These are phyloP conservation scores for Poeciliopsis presidionis DNA, from an alignment of 2,797 vertebrate genomes.

Conservation along the genomic window DNA sequence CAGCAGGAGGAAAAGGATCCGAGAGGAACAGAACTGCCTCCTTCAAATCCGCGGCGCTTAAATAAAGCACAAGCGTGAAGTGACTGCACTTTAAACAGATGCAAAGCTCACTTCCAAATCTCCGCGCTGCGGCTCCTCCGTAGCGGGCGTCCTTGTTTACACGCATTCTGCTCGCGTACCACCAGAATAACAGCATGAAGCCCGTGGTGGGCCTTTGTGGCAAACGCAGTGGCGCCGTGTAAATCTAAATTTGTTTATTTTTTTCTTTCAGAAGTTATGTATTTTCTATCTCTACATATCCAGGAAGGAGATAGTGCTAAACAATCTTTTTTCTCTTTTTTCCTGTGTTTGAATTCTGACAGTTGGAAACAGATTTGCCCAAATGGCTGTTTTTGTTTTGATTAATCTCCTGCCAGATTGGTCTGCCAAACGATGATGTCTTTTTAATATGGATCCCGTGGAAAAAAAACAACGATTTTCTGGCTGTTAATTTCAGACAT, in stretches of 20 bases:
- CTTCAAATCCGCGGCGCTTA: conserved; percentile 49
- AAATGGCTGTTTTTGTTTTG: conserved; percentile 54
- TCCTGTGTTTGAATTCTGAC: conserved; percentile 29
- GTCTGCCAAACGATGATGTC: conserved; percentile 44
- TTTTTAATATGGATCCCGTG: conserved; percentile 34
- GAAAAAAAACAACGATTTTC: conserved; percentile 30
- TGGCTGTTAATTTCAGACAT: not conserved
- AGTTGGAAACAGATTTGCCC: conserved; percentile 44
- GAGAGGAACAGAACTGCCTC: conserved; percentile 8
- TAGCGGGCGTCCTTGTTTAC: conserved; percentile 64
- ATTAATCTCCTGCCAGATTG: conserved; percentile 54
- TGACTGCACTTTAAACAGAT: conserved; percentile 58
- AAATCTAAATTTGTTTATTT: conserved; percentile 16
- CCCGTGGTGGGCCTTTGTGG: conserved; percentile 16
- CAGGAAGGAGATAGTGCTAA: conserved; percentile 1
- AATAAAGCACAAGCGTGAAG: conserved; percentile 47
- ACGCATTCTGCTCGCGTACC: conserved; percentile 29
- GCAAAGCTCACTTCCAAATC: conserved; percentile 62
- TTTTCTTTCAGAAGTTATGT: not conserved
- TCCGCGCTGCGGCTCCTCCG: conserved; percentile 32
- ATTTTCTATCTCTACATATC: not conserved
- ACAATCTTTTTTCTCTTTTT: not conserved
- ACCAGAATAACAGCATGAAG: not conserved
- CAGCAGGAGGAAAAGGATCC: conserved; percentile 13
- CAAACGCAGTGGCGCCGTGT: not conserved